These are phyloP conservation scores for Nomada flava DNA, from an alignment of 2,888 invertebrate species.

Conservation along the genomic window DNA sequence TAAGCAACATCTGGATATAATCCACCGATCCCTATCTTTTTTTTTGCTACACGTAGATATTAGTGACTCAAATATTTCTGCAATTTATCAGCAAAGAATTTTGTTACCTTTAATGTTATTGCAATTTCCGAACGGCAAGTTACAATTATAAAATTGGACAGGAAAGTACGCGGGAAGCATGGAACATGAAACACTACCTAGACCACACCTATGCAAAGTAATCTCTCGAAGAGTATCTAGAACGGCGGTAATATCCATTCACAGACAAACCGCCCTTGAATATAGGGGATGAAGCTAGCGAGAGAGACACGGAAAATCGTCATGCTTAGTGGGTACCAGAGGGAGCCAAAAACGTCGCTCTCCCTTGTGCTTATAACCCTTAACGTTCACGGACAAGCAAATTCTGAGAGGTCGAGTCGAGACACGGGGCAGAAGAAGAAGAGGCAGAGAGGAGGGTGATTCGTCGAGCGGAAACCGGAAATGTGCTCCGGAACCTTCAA, in stretches of 20 bases:
- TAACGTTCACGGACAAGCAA: constrained; percentile 43
- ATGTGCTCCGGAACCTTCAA: constrained; percentile 85
- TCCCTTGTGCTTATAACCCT: constrained; percentile 4
- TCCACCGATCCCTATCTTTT: too few species aligned
- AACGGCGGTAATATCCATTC: constrained; percentile 56
- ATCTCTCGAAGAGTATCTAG: constrained; percentile 36
- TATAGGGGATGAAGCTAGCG: constrained; percentile 36
- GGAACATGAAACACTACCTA: constrained; percentile 8
- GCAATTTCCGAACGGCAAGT: too few species aligned
- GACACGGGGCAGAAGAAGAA: constrained; percentile 62
- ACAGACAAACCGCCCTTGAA: constrained; percentile 52
- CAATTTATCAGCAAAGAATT: too few species aligned
- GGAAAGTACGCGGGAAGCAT: not conserved
- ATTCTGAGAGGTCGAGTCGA: constrained; percentile 69
- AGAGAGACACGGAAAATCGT: constrained; percentile 47
- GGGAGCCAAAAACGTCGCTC: constrained; percentile 44
- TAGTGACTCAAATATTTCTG: too few species aligned
- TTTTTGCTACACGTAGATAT: too few species aligned
- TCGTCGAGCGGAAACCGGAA: constrained; percentile 84
- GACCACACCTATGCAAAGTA: constrained; percentile 26
- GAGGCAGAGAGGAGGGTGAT: constrained; percentile 74
- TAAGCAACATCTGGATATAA: too few species aligned
- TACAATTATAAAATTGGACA: too few species aligned
- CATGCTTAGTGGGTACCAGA: constrained; percentile 42
- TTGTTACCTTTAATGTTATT: too few species aligned